These are phyloP conservation scores for Tricholaema leucomelas DNA, from an alignment of 2,113 vertebrate genomes.

Conservation along the genomic window DNA sequence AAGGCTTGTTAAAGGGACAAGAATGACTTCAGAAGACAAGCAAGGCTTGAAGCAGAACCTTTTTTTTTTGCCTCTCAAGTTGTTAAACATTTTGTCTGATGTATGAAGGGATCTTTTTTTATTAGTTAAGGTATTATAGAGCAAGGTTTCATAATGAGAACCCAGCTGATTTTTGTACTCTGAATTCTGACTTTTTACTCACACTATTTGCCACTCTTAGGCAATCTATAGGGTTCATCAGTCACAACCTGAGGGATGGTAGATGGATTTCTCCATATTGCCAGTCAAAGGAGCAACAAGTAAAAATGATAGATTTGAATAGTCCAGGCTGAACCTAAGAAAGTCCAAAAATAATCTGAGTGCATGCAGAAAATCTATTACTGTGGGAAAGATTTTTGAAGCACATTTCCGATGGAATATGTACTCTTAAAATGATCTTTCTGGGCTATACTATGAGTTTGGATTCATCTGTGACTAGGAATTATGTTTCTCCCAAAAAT, in stretches of 20 bases:
- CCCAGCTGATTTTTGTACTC: neutral
- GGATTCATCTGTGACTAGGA: neutral
- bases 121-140: neutral
- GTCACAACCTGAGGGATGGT: neutral
- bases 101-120: neutral
- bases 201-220: neutral
- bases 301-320: neutral
- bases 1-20: neutral
- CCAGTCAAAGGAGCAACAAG: neutral
- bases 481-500: neutral
- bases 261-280: neutral
- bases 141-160: neutral
- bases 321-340: neutral
- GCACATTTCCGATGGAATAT: neutral
- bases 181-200: neutral
- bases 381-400: neutral
- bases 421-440: neutral
- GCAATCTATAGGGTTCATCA: neutral
- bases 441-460: rapidly evolving
- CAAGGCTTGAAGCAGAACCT: neutral
- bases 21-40: neutral
- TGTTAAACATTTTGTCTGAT: neutral
- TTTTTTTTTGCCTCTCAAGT: neutral
- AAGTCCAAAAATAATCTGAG: neutral
- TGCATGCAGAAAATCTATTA: neutral